Percentiles rank a stretch among this genome's conserved stretches.
phyloP scores from a whole-genome alignment of 2,888 invertebrate genomes.

The Melieria omissa region DNA sequence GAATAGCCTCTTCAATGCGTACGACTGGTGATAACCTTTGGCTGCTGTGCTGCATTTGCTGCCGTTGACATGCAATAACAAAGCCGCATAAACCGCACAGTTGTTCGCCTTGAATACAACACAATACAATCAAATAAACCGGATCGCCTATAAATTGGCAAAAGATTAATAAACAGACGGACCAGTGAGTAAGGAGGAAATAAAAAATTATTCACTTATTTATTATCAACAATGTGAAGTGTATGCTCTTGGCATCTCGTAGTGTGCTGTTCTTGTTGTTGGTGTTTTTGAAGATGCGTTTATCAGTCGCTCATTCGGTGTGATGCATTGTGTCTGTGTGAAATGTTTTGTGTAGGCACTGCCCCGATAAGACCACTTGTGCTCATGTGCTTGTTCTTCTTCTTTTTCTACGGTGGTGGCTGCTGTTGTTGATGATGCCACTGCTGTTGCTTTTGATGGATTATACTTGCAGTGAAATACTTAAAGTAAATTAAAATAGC shows the following conservation, averaged over 20 bases:
- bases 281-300: no score
- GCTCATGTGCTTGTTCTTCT: no score
- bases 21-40: background rate
- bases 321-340: no score
- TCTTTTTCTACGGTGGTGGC: no score
- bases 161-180: background rate
- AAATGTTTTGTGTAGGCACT: no score
- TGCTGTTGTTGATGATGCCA: no score
- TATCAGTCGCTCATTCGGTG: no score
- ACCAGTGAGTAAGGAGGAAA: background rate
- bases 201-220: no score
- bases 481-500: no score
- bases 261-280: background rate
- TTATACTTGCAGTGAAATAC: no score
- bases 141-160: background rate
- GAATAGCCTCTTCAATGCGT: background rate
- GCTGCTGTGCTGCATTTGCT: background rate
- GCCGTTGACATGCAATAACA: conserved; percentile 2
- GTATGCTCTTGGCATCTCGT: background rate
- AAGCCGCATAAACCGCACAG: background rate
- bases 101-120: background rate
- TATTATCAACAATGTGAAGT: background rate
- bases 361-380: no score
- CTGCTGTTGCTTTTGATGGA: no score
- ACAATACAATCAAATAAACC: background rate